A percentile compares a stretch with the other conserved stretches of the same genome.
These are phyloP conservation scores for Melanotaenia trifasciata DNA, from an alignment of 2,797 vertebrate genomes.

Conservation along the genomic window DNA sequence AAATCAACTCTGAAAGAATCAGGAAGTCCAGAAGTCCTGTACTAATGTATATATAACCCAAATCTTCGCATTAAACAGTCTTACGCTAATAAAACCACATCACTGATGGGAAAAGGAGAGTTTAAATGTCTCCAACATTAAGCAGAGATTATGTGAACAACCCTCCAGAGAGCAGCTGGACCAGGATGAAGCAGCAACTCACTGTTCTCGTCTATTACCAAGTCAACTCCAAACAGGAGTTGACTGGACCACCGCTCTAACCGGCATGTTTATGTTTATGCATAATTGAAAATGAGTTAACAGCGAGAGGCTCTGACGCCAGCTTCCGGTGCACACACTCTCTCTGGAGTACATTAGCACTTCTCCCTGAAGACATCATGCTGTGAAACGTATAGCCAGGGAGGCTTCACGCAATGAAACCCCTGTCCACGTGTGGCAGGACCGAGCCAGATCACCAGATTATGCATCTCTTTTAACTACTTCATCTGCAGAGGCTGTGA, in stretches of 20 bases:
- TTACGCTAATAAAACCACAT: no score
- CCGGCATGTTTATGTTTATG: slow-evolving; percentile 19
- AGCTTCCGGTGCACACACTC: slow-evolving; percentile 37
- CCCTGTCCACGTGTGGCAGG: slow-evolving; percentile 48
- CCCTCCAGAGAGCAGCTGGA: slow-evolving; percentile 51
- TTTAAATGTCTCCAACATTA: slow-evolving; percentile 31
- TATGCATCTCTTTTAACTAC: slow-evolving; percentile 63
- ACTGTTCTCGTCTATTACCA: slow-evolving; percentile 65
- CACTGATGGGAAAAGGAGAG: not conserved
- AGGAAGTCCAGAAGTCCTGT: no score
- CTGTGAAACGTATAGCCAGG: slow-evolving; percentile 50
- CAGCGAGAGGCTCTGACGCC: slow-evolving; percentile 36
- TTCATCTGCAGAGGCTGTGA: slow-evolving; percentile 54
- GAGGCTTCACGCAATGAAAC: slow-evolving; percentile 62
- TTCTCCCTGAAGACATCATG: slow-evolving; percentile 50
- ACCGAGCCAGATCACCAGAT: slow-evolving; percentile 65
- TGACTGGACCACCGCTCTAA: slow-evolving; percentile 62
- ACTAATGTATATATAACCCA: no score
- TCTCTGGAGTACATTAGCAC: slow-evolving; percentile 61
- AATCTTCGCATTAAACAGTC: no score
- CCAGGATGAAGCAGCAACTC: slow-evolving; percentile 47
- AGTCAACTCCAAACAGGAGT: slow-evolving; percentile 43
- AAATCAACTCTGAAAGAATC: no score
- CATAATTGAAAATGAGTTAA: slow-evolving; percentile 47
- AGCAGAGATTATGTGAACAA: slow-evolving; percentile 42